These are phyloP conservation scores for Pelodytes ibericus DNA, from an alignment of 2,797 vertebrate genomes.

Conservation along the genomic window DNA sequence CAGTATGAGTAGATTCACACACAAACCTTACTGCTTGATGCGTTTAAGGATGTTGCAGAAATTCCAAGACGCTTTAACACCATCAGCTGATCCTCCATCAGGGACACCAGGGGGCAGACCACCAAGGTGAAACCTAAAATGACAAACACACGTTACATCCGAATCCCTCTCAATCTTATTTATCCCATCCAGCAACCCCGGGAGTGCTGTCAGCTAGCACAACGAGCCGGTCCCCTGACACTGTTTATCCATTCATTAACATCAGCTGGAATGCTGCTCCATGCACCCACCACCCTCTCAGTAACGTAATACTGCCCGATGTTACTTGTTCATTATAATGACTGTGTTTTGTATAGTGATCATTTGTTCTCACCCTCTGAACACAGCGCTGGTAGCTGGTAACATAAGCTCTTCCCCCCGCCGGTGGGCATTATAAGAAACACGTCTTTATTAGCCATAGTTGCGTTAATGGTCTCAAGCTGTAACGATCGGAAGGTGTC, in stretches of 20 bases:
- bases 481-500: conserved; percentile 85
- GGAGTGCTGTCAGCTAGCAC: no score
- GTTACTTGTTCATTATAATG: no score
- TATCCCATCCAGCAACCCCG: no score
- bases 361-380: conserved; percentile 85
- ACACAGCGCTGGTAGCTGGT: conserved; percentile 90
- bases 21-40: conserved; percentile 88
- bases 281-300: no score
- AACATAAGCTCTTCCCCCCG: conserved; percentile 94
- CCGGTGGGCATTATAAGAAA: conserved; percentile 97
- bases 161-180: not conserved
- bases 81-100: conserved; percentile 98
- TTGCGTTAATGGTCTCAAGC: conserved; percentile 87
- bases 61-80: conserved; percentile 82
- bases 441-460: conserved; percentile 84
- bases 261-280: no score
- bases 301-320: no score
- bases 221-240: no score
- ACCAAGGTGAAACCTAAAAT: conserved; percentile 90
- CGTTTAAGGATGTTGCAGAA: conserved; percentile 83
- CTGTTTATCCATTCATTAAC: no score
- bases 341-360: no score
- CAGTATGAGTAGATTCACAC: no score
- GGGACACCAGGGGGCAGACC: conserved; percentile 89
- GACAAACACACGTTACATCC: not conserved